Percentiles rank a stretch among this genome's conserved stretches.
Evolutionary conservation across 2,797 vertebrate species (phyloP).

Genomic region (Psittacula derbiana): DNA sequence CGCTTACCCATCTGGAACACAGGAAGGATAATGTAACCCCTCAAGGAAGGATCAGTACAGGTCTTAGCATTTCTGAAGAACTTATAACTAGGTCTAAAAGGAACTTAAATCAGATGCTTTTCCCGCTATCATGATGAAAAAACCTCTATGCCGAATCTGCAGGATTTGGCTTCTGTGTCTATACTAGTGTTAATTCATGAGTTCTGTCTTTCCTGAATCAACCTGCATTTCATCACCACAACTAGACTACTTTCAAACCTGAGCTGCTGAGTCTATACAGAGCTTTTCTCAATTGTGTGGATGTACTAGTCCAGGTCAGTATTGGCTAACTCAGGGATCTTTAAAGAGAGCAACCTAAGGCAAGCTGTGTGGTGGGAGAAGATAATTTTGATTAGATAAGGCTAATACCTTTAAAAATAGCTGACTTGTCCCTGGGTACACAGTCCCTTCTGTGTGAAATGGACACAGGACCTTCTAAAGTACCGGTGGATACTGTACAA

Average conservation of each 20-base stretch:
- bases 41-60: neutral
- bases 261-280: neutral
- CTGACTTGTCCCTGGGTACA: neutral
- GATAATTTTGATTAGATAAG: neutral
- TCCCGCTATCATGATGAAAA: neutral
- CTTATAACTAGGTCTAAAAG: neutral
- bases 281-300: neutral
- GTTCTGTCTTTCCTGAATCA: neutral
- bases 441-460: neutral
- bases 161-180: neutral
- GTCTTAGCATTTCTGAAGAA: neutral
- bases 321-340: neutral
- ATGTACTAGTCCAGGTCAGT: neutral
- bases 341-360: neutral
- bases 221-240: neutral
- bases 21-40: neutral
- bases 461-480: neutral
- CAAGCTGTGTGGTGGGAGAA: neutral
- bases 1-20: neutral
- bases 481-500: neutral
- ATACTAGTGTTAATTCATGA: neutral
- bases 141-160: neutral
- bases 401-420: neutral
- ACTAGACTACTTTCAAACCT: neutral
- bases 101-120: neutral